phyloP scores from a whole-genome alignment of 1,140 invertebrate species.

The Ptiloglossa arizonensis region DNA sequence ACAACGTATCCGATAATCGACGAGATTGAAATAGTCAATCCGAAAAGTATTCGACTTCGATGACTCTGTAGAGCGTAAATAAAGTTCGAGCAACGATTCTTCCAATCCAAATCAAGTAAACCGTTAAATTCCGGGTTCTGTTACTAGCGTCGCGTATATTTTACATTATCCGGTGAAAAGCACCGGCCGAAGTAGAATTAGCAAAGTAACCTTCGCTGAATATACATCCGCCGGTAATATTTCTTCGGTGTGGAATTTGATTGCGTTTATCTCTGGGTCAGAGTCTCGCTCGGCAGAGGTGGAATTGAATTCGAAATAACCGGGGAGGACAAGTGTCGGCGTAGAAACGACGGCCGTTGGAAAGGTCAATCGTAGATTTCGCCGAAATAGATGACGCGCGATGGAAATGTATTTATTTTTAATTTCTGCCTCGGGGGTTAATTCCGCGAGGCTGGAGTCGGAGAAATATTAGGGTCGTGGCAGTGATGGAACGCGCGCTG shows the following conservation, averaged over 20 bases:
- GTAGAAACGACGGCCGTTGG: background rate
- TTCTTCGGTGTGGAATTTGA: slow-evolving; percentile 15
- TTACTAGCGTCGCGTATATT: background rate
- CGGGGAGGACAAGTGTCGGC: background rate
- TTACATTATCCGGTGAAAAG: background rate
- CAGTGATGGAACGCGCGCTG: background rate
- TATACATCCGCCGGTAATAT: background rate
- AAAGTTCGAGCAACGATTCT: background rate
- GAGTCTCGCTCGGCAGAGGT: background rate
- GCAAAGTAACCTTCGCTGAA: background rate
- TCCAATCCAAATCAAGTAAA: background rate
- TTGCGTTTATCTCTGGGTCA: slow-evolving; percentile 28
- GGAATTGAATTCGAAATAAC: slow-evolving; percentile 31
- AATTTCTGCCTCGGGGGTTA: background rate
- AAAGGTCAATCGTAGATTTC: background rate
- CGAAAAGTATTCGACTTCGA: too few species aligned
- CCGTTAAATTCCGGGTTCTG: background rate
- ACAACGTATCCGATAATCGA: too few species aligned
- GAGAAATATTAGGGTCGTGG: background rate
- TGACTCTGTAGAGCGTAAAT: too few species aligned
- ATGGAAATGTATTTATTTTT: slow-evolving; percentile 7
- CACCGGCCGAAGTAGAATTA: background rate
- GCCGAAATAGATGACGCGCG: background rate
- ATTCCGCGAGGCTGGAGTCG: background rate
- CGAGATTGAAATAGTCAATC: too few species aligned